Evolutionary conservation across 2,797 vertebrate genomes (phyloP).

Genomic region (Knipowitschia caucasica): DNA sequence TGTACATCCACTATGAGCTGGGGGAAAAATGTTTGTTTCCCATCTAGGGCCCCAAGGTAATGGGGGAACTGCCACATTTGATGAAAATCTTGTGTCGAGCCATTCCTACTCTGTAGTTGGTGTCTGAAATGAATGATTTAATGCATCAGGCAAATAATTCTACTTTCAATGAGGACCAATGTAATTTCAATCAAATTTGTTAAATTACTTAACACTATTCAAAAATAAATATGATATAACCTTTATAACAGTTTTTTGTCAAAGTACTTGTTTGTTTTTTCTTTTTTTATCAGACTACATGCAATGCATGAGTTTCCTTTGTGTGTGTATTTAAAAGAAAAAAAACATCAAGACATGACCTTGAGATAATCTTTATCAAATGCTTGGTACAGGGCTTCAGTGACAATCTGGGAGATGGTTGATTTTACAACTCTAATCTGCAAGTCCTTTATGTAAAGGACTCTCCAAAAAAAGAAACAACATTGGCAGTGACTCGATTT

Average conservation of each 20-base stretch:
- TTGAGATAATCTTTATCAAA: neutral
- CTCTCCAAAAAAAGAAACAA: neutral
- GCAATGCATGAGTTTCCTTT: neutral
- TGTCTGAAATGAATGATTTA: neutral
- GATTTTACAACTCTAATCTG: neutral
- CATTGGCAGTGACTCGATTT: too few species aligned
- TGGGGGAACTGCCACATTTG: neutral
- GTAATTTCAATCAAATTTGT: too few species aligned
- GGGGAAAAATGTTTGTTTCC: neutral
- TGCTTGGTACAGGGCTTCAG: neutral
- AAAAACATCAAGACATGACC: too few species aligned
- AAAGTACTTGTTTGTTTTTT: too few species aligned
- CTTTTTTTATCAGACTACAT: neutral
- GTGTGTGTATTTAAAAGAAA: too few species aligned
- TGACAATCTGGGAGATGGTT: neutral
- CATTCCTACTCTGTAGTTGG: neutral
- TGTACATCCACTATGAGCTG: neutral
- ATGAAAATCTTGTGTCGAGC: neutral
- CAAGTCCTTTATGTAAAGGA: neutral
- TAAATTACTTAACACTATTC: neutral
- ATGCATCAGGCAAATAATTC: too few species aligned
- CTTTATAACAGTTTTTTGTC: too few species aligned
- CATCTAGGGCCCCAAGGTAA: neutral
- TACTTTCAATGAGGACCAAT: too few species aligned
- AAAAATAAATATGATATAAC: too few species aligned